Evolutionary conservation across 1,140 invertebrate genomes (phyloP).

Genomic region (Pogonomyrmex californicus): DNA sequence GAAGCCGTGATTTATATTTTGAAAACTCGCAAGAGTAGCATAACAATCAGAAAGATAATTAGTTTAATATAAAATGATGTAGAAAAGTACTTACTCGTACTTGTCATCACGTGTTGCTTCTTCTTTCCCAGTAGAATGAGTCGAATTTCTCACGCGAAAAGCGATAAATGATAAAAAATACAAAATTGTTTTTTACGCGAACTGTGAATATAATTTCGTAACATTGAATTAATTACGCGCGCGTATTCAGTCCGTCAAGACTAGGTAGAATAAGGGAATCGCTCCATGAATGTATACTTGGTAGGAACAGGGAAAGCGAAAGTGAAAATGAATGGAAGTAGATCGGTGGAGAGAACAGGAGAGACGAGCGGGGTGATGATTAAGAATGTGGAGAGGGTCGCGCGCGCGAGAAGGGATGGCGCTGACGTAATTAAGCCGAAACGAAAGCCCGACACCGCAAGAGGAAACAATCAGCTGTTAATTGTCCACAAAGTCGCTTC

Average conservation of each 20-base stretch:
- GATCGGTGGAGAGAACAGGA: constrained; percentile 37
- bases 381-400: constrained; percentile 71
- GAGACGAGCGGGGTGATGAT: constrained; percentile 67
- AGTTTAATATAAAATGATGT: not conserved
- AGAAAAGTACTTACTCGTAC: constrained; percentile 50
- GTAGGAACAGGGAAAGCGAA: constrained; percentile 64
- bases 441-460: constrained; percentile 59
- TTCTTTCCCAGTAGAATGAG: constrained; percentile 1
- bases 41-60: not conserved
- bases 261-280: constrained; percentile 7
- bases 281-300: constrained; percentile 21
- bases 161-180: not conserved
- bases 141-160: not conserved
- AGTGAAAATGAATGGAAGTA: constrained; percentile 69
- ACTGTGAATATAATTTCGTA: not conserved
- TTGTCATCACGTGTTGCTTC: not conserved
- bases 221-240: constrained; percentile 37
- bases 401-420: constrained; percentile 60
- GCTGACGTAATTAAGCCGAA: constrained; percentile 79
- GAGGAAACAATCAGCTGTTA: constrained; percentile 80
- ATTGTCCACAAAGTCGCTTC: constrained; percentile 66
- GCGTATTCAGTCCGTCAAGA: constrained; percentile 32
- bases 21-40: not conserved
- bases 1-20: not conserved
- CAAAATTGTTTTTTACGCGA: constrained; percentile 7